Base-by-base conservation (phyloP, 2,797 vertebrate species). In the Botia almorhae region DNA sequence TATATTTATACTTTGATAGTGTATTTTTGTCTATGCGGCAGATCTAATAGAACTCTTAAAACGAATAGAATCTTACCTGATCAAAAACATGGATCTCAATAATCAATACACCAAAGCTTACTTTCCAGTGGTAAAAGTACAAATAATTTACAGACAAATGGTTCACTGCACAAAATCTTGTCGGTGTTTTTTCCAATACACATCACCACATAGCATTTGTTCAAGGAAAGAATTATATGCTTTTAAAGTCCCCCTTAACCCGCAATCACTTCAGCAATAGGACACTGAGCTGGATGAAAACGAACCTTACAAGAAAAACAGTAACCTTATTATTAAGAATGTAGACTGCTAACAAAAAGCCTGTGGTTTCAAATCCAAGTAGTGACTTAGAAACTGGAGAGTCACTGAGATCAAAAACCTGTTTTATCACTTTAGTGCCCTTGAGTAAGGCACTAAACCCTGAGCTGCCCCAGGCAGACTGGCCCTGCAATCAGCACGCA, bases 211-310 rank as follows among this genome's bases (percentile, higher is more conserved):
- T 51, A 29, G 4, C 33, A 78, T 61, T 67, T 61, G 33, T 26
- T 53, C 4, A 7, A 7, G 46, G 8, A 55, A 68, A 73, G 69
- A 64, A 64, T 1, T 39, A 79, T 17, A 78, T 39, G 69, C 23
- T 76, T 82, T 21, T 77, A 75, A 64, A 65, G 50, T 53, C 19
- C 23, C 17, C 55, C 26, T 81, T 81, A 81, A 76, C 76, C 80
- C 61, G 60, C 69, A 63, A 67, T 82, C 58, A 74, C 56, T 69
- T 82, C 65, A 80, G 39, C 21, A 36, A 68, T 26, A 16, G 14
- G 68, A 64, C 56, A 48, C 74, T 33, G 33, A 74, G 61, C 23
- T 70, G 43, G 7, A 33, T 29, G 21, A 84, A 60, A 69, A 48
- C 46, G 17, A 69, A 53, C 65, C 46, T 70, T 70, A 4, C 13